Percentiles rank a stretch among this genome's conserved stretches.
Conservation (phyloP, 2,888 invertebrate genomes). For the Melieria crassipennis region DNA sequence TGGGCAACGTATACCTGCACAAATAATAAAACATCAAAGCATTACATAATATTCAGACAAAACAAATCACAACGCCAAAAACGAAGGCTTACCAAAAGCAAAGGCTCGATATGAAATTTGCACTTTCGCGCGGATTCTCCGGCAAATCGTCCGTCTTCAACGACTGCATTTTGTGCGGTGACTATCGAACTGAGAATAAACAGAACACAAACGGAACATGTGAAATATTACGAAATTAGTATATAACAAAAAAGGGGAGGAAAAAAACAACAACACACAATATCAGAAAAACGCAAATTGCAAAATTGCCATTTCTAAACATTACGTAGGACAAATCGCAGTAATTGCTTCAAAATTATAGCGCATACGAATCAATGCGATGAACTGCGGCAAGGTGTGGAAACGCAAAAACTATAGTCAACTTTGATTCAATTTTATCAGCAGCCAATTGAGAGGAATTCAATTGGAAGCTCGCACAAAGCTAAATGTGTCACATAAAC, state of each 20-base stretch:
- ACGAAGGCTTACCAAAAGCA: conserved; percentile 68
- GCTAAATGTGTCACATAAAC: too few relatives aligned
- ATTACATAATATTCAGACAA: conserved; percentile 1
- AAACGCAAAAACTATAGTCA: too few relatives aligned
- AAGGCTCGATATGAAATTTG: conserved; percentile 72
- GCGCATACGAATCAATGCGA: too few relatives aligned
- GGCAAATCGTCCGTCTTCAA: conserved; percentile 64
- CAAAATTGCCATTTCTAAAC: too few relatives aligned
- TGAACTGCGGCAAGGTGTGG: too few relatives aligned
- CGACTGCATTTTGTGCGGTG: conserved; percentile 58
- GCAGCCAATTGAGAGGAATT: too few relatives aligned
- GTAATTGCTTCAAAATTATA: too few relatives aligned
- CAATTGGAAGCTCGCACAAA: too few relatives aligned
- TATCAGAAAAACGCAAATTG: too few relatives aligned
- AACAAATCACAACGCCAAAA: conserved; percentile 3
- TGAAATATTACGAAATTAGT: not conserved
- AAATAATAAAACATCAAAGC: conserved; percentile 18
- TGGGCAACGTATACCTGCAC: conserved; percentile 79
- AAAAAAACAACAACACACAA: not conserved
- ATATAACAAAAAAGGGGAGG: not conserved
- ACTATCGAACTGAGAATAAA: conserved; percentile 12
- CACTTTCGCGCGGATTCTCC: conserved; percentile 70
- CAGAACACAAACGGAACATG: not conserved
- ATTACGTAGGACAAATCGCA: too few relatives aligned
- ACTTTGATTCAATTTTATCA: too few relatives aligned